phyloP scores from a whole-genome alignment of 2,888 invertebrate species.

The Julus scandinavius region DNA sequence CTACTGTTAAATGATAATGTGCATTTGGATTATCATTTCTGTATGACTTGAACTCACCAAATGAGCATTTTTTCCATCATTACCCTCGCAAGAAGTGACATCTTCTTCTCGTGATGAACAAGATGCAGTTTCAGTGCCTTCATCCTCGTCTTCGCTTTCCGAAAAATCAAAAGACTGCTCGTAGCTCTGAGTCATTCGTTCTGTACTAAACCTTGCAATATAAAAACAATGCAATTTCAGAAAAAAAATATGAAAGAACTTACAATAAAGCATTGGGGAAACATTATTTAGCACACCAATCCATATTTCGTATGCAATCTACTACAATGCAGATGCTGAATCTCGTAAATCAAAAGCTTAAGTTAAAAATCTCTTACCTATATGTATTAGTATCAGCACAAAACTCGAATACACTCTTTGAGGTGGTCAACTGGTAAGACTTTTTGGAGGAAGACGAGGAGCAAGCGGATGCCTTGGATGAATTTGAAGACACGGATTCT shows the following conservation, averaged over 20 bases:
- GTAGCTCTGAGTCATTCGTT: conserved; percentile 55
- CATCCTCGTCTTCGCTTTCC: conserved; percentile 69
- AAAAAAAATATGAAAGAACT: too few species aligned
- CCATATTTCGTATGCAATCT: too few species aligned
- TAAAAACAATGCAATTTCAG: background rate
- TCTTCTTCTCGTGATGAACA: conserved; percentile 55
- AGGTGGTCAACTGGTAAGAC: conserved; percentile 53
- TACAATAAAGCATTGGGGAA: too few species aligned
- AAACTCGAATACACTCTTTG: conserved; percentile 55
- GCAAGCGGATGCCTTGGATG: background rate
- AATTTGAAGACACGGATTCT: conserved; percentile 4
- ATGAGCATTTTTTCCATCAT: conserved; percentile 22
- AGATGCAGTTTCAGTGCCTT: conserved; percentile 58
- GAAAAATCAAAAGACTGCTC: conserved; percentile 61
- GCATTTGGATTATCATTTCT: too few species aligned
- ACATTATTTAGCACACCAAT: too few species aligned
- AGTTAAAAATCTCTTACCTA: conserved; percentile 35
- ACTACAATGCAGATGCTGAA: too few species aligned
- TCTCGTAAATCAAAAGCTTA: background rate
- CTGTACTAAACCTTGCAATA: conserved; percentile 55
- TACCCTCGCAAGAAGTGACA: background rate
- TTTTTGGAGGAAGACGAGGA: conserved; percentile 51
- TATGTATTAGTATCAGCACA: conserved; percentile 52
- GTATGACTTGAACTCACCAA: background rate
- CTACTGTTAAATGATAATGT: too few species aligned